Evolutionary conservation across 2,113 vertebrate genomes (phyloP).

Genomic region (Equus quagga): DNA sequence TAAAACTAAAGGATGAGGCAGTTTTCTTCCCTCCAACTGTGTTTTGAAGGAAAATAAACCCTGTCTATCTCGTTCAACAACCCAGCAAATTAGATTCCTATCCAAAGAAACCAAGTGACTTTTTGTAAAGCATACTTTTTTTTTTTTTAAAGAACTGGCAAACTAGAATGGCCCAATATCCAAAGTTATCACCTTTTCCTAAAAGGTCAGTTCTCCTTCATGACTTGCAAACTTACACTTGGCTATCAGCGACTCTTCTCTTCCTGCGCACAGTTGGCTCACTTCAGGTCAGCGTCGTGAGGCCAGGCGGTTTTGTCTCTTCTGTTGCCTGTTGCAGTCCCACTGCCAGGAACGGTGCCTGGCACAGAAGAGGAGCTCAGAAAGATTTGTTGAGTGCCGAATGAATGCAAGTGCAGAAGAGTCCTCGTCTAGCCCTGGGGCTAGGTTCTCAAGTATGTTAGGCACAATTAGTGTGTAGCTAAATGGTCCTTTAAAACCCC

Average conservation of each 20-base stretch:
- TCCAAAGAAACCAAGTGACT: neutral
- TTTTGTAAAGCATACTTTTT: neutral
- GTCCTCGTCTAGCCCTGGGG: neutral
- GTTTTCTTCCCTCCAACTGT: neutral
- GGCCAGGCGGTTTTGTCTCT: neutral
- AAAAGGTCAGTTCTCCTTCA: neutral
- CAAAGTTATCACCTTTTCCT: neutral
- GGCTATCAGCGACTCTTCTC: neutral
- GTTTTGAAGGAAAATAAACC: constrained; percentile 26
- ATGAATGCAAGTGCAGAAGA: neutral
- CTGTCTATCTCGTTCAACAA: neutral
- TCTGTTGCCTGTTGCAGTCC: neutral
- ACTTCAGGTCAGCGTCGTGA: neutral
- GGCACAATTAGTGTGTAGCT: neutral
- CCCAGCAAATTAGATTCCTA: neutral
- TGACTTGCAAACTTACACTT: neutral
- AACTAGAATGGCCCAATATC: neutral
- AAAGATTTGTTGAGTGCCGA: neutral
- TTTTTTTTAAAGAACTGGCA: neutral
- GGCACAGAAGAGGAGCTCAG: neutral
- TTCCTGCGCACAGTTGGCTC: neutral
- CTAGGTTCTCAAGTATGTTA: neutral
- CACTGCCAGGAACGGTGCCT: neutral
- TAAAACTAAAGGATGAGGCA: neutral
- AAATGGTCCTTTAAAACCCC: neutral